A percentile compares a stretch with the other conserved stretches of the same genome.
phyloP scores from a whole-genome alignment of 2,113 vertebrate genomes.

The Rhadina sibilatrix region DNA sequence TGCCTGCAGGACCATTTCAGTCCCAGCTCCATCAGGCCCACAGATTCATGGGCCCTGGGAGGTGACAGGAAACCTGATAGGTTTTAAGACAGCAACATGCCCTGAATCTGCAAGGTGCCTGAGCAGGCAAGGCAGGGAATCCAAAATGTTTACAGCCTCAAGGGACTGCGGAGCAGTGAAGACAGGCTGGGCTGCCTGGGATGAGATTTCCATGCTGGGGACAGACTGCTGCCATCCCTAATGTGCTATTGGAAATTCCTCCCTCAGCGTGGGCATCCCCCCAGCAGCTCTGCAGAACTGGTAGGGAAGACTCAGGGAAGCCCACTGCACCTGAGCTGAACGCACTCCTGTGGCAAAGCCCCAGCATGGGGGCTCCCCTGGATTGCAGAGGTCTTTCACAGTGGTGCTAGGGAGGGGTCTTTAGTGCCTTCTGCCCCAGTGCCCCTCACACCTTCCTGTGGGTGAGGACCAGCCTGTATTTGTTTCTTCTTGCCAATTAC shows the following conservation, averaged over 20 bases:
- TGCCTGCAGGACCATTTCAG: conserved; percentile 4
- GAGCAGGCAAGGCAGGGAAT: conserved; percentile 18
- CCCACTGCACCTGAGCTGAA: neutral
- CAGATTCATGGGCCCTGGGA: conserved; percentile 47
- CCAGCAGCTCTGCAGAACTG: neutral
- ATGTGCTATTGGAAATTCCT: neutral
- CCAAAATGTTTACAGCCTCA: conserved; percentile 24
- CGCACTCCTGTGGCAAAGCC: neutral
- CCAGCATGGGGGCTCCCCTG: rapidly evolving
- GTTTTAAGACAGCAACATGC: conserved; percentile 65
- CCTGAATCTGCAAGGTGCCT: conserved; percentile 58
- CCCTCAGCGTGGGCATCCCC: rapidly evolving
- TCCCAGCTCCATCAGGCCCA: neutral
- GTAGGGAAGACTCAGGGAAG: neutral
- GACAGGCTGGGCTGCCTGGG: neutral
- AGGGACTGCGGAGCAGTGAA: neutral
- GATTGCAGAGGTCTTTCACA: neutral
- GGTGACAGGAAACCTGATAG: conserved; percentile 58
- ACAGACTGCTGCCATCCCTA: neutral
- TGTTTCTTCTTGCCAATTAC: neutral
- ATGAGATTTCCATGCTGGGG: neutral
- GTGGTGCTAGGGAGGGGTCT: neutral
- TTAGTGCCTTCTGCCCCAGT: neutral
- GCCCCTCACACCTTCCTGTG: neutral
- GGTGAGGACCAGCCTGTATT: neutral